Evolutionary conservation across 1,140 invertebrate species (phyloP).

Genomic region (Drosophila seguyi): DNA sequence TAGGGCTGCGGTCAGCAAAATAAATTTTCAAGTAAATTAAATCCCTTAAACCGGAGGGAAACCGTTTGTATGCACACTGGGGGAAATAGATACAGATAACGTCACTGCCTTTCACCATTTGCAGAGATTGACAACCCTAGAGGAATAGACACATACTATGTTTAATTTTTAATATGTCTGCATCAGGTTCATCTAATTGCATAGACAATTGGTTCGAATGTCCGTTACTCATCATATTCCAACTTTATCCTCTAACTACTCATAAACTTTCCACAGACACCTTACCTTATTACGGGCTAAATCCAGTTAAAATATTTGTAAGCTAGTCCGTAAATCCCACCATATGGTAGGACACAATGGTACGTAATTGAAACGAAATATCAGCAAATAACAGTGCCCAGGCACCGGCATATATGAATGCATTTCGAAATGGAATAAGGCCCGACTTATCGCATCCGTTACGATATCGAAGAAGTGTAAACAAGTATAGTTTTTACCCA

Average conservation of each 20-base stretch:
- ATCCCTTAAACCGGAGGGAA: conserved; percentile 40
- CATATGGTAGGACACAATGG: conserved; percentile 17
- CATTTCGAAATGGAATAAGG: conserved; percentile 2
- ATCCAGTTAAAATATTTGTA: conserved; percentile 5
- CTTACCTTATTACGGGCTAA: neutral
- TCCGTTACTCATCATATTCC: too few species aligned
- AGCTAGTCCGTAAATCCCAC: neutral
- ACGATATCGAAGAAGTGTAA: conserved; percentile 29
- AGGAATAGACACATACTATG: neutral
- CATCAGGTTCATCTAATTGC: neutral
- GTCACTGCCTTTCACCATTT: neutral
- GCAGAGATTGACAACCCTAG: too few species aligned
- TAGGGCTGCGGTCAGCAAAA: conserved; percentile 12
- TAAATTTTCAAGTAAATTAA: conserved; percentile 28
- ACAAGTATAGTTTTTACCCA: conserved; percentile 24
- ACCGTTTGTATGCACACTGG: conserved; percentile 50
- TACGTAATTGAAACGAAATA: conserved; percentile 18
- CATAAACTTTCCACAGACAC: neutral
- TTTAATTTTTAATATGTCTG: neutral
- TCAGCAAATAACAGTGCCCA: conserved; percentile 17
- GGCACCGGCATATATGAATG: neutral
- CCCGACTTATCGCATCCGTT: conserved; percentile 33
- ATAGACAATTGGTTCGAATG: too few species aligned
- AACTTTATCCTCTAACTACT: neutral
- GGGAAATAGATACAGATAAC: neutral